Conservation (phyloP, 1,140 invertebrate genomes). For the Planococcus citri region DNA sequence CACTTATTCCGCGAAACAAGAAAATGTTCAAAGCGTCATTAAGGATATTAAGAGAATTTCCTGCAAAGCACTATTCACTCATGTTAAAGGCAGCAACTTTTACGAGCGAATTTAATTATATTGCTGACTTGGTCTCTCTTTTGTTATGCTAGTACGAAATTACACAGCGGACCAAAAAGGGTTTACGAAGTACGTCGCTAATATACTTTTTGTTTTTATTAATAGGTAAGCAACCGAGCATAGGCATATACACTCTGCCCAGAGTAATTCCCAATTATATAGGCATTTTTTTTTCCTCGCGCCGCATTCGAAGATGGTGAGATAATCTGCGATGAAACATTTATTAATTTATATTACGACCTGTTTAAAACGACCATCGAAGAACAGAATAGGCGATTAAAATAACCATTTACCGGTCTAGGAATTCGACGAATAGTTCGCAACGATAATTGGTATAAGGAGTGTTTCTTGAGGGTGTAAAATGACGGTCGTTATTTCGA, state of each 20-base stretch:
- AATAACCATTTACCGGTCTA: not conserved
- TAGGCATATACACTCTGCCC: not conserved
- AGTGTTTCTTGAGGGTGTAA: too few relatives aligned
- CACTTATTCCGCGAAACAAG: not conserved
- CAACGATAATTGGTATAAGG: not conserved
- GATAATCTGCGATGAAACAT: too few relatives aligned
- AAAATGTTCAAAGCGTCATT: conserved; percentile 7
- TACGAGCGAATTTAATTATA: conserved; percentile 3
- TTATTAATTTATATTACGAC: too few relatives aligned
- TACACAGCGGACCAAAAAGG: not conserved
- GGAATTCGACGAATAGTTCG: not conserved
- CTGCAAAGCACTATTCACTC: not conserved
- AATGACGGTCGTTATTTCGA: too few relatives aligned
- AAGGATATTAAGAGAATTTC: conserved; percentile 7
- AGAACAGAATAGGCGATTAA: not conserved
- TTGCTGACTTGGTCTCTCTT: not conserved
- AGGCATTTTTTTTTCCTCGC: too few relatives aligned
- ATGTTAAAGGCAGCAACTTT: not conserved
- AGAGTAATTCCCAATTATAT: not conserved
- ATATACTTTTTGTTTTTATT: conserved; percentile 1
- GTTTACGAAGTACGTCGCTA: too few relatives aligned
- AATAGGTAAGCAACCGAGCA: too few relatives aligned
- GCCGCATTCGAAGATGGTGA: too few relatives aligned
- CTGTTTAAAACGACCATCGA: too few relatives aligned
- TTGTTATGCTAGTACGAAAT: not conserved